Conservation (phyloP, 2,113 vertebrate species). For the Nothocercus julius region DNA sequence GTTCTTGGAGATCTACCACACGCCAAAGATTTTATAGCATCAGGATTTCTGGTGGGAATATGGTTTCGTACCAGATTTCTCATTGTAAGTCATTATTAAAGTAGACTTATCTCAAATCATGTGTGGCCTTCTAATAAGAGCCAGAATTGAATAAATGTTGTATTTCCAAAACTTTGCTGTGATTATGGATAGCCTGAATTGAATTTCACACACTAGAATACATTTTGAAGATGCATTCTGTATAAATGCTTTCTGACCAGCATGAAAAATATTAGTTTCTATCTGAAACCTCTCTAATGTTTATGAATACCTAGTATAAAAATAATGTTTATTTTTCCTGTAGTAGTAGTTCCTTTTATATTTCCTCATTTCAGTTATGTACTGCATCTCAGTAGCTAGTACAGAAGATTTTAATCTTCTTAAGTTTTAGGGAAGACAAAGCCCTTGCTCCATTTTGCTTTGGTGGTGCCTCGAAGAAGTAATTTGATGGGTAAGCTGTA, state of each 20-base stretch:
- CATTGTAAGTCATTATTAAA: conserved; percentile 6
- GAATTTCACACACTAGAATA: conserved; percentile 38
- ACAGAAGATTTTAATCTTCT: not conserved
- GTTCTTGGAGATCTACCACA: not conserved
- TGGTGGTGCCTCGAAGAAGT: not conserved
- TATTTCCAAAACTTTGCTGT: conserved; percentile 30
- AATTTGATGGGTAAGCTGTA: not conserved
- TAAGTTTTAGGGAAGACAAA: not conserved
- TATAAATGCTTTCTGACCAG: not conserved
- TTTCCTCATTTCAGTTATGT: not conserved
- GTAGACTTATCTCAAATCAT: conserved; percentile 27
- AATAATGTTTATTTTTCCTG: not conserved
- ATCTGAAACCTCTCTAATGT: conserved; percentile 47
- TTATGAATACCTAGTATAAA: not conserved
- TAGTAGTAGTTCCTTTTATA: not conserved
- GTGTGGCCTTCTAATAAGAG: conserved; percentile 33
- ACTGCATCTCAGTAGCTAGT: not conserved
- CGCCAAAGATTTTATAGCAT: conserved; percentile 14
- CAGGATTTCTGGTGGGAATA: conserved; percentile 25
- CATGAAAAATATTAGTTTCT: conserved; percentile 14
- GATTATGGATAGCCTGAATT: conserved; percentile 38
- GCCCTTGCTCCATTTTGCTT: not conserved
- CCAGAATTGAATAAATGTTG: conserved; percentile 3
- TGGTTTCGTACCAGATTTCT: conserved; percentile 13
- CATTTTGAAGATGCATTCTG: not conserved